Evolutionary conservation across 2,797 vertebrate genomes (phyloP).

Genomic region (Onychomys leucogaster): DNA sequence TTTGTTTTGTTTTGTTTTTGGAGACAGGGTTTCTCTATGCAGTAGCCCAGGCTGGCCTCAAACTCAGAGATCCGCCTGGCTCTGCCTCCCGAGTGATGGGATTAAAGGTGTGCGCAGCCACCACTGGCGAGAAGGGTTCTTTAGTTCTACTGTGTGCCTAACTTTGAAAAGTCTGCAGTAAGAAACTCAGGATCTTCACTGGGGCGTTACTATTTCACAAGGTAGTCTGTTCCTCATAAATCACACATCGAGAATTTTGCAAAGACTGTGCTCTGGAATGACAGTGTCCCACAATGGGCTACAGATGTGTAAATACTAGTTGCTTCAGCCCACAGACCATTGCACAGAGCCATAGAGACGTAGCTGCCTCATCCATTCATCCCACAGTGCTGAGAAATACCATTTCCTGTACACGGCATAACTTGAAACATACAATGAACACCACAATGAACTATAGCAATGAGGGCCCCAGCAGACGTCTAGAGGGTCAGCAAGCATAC

Average conservation of each 20-base stretch:
- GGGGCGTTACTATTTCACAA: conserved; percentile 13
- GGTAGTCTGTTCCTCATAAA: background rate
- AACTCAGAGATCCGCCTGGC: too few relatives aligned
- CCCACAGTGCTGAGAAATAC: background rate
- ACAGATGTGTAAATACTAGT: rapidly evolving
- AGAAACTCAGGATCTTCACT: conserved; percentile 25
- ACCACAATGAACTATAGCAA: background rate
- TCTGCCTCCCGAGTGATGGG: too few relatives aligned
- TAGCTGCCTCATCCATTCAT: background rate
- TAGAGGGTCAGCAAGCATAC: background rate
- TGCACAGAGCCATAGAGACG: background rate
- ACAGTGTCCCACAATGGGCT: background rate
- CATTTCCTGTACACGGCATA: background rate
- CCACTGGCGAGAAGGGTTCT: conserved; percentile 15
- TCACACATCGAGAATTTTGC: background rate
- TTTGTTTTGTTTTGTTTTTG: too few relatives aligned
- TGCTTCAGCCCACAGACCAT: background rate
- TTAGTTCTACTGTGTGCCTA: conserved; percentile 13
- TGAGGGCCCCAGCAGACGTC: background rate
- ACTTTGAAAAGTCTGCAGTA: background rate
- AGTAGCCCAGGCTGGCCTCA: too few relatives aligned
- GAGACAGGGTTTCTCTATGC: too few relatives aligned
- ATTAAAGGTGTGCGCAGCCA: too few relatives aligned
- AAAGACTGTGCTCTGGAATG: conserved; percentile 3
- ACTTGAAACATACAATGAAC: conserved; percentile 40